A percentile compares a stretch with the other conserved stretches of the same genome.
These are phyloP conservation scores for Leiothrix lutea DNA, from an alignment of 2,113 vertebrate genomes.

Conservation along the genomic window DNA sequence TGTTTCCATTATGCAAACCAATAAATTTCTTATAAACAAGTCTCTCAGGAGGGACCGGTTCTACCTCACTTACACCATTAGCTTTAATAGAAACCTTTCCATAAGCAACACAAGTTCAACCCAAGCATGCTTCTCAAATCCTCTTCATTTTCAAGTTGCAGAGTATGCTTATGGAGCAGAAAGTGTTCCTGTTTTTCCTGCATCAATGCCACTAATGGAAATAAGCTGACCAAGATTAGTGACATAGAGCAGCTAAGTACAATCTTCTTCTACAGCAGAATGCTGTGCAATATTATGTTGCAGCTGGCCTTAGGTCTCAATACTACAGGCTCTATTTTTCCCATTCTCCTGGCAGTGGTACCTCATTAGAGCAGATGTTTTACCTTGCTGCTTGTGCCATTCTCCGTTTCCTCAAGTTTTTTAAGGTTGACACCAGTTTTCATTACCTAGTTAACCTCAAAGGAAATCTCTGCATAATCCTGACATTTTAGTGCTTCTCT, in stretches of 20 bases:
- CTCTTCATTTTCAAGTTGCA: neutral
- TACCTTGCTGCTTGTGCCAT: neutral
- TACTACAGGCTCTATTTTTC: neutral
- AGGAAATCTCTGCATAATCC: neutral
- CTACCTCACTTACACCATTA: neutral
- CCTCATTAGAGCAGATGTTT: neutral
- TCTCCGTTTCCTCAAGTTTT: neutral
- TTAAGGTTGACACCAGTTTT: neutral
- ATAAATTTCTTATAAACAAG: neutral
- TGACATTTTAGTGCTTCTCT: neutral
- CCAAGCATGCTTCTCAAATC: neutral
- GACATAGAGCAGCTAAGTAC: neutral
- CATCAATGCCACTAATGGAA: neutral
- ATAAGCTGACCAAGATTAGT: neutral
- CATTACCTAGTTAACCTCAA: neutral
- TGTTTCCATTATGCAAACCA: neutral
- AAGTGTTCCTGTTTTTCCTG: neutral
- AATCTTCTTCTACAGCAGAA: neutral
- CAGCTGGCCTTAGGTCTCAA: neutral
- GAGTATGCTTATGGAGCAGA: neutral
- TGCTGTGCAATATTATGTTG: fast-evolving
- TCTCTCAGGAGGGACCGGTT: neutral
- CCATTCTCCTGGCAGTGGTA: neutral
- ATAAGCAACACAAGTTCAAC: neutral
- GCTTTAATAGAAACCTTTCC: neutral